A percentile compares a stretch with the other conserved stretches of the same genome.
Evolutionary conservation across 1,140 invertebrate species (phyloP).

Genomic region (Apis cerana): DNA sequence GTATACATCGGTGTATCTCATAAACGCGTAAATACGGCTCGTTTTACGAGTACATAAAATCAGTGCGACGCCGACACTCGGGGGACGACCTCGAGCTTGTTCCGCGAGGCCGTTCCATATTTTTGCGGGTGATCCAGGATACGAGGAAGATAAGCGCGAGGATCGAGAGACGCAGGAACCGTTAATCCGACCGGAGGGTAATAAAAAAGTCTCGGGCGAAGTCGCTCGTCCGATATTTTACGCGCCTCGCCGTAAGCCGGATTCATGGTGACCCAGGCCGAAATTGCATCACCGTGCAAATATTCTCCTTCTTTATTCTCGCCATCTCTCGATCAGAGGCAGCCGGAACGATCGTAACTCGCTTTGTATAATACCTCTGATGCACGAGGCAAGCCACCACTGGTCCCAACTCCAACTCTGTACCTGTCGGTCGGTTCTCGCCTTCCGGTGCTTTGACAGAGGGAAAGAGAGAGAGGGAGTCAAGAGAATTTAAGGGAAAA

Average conservation of each 20-base stretch:
- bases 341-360: slow-evolving; percentile 2
- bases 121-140: slow-evolving; percentile 47
- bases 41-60: slow-evolving; percentile 49
- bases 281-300: slow-evolving; percentile 39
- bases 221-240: slow-evolving; percentile 55
- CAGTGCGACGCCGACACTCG: slow-evolving; percentile 9
- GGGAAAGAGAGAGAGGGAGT: background rate
- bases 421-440: background rate
- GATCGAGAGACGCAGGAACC: slow-evolving; percentile 46
- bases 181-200: slow-evolving; percentile 46
- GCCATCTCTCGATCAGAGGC: background rate
- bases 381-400: background rate
- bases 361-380: background rate
- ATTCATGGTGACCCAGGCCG: slow-evolving; percentile 39
- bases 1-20: slow-evolving; percentile 29
- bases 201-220: slow-evolving; percentile 45
- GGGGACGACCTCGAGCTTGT: slow-evolving; percentile 48
- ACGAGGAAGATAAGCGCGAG: slow-evolving; percentile 45
- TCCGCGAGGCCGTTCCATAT: slow-evolving; percentile 50
- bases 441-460: slow-evolving; percentile 62
- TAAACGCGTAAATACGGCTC: slow-evolving; percentile 51
- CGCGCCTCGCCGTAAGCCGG: slow-evolving; percentile 42
- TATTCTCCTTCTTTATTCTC: slow-evolving; percentile 7
- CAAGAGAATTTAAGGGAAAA: background rate
- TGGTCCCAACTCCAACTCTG: too few relatives aligned